Evolutionary conservation across 1,140 invertebrate genomes (phyloP), one percentile per base, ranked within the genome.

Genomic region (Zaprionus lachaisei): DNA sequence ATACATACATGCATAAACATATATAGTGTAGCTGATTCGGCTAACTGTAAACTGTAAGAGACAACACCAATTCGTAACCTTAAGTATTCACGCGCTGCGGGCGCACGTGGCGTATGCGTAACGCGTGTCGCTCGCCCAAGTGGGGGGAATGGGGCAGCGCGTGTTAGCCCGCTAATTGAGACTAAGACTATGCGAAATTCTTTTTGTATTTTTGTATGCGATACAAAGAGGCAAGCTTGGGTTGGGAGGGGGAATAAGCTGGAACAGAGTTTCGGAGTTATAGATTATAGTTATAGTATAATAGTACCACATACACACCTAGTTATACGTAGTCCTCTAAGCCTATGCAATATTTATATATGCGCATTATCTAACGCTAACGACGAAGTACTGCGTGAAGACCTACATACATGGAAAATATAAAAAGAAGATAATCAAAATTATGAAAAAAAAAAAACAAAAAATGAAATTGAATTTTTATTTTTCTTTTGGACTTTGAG

Each of bases 391-490:
- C 73, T 70, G 76, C 76, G 79, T 79, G 73, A 38, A 81, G 78
- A 80, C 79, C 78, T 84, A 84, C 79, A 79, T 90, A 84, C 85
- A 90, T 90, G 86, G 78, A 85, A 90, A 90, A 90, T 90, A 90
- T 90, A 90, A 89, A 83, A 79, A 90, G 79, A 91, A 91, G 85
- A 90, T 90, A 90, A 90, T 90, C 85, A 90, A 90, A 90, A 90
- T 90, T 90, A 84, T 81, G 41, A 44, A 81, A 47, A 81, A 81
- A 81, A 81, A 57, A 61, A 63, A 61, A 74, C 63, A 69, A 54
- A 72, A 54, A 70, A 9, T 26, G 63, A 87, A 83, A 75, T 87
- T 89, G 84, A 83, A 72, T 84, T 83, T 87, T 75, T 34, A 34
- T 34, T 89, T 89, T 72, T 74, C 67, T 55, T 41, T 17, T 80